Evolutionary conservation across 2,113 vertebrate species (phyloP), one percentile per base, ranked within the genome.

Genomic region (Antigone vipio): DNA sequence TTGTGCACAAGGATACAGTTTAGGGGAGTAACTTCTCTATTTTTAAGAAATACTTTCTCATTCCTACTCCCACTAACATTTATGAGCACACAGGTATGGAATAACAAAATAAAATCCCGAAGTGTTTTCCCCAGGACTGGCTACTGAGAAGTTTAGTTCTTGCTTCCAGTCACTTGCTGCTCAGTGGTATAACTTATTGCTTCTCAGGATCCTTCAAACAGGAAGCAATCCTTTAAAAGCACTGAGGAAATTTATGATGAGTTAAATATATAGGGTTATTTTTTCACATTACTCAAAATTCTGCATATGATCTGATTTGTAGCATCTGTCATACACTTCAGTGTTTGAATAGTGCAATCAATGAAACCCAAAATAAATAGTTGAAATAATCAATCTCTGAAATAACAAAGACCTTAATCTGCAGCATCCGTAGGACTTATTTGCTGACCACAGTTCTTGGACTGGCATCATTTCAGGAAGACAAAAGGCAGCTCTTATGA

Each of bases 261-360:
- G 26, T 85, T 82, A 87, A 94, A 93, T 88, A 67, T 42, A 45
- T 60, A 45, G 15, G 34, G 34, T 84, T 93, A 72, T 87, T 92
- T 94, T 92, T 74, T 91, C 60, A 56, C 55, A 56, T 77, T 84
- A 59, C 73, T 87, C 68, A 91, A 84, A 91, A 89, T 77, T 84
- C 32, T 92, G 34, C 23, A 22, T 80, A 40, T 60, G 80, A 86
- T 89, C 42, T 88, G 44, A 74, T 66, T 92, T 88, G 50, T 63
- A 86, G 32, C 77, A 92, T 84, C 69, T 3, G n/a, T 72, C 49
- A 29, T 38, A 72, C 40, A 27, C 49, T 86, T 32, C 74, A 72
- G 18, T n/a, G 45, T 78, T 92, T 97, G 97, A 97, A 96, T 96
- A 86, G 85, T 53, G 91, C 82, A 97, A 96, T 96, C 92, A 96